These are phyloP conservation scores for Pogona vitticeps DNA, from an alignment of 2,113 vertebrate species.

Conservation along the genomic window DNA sequence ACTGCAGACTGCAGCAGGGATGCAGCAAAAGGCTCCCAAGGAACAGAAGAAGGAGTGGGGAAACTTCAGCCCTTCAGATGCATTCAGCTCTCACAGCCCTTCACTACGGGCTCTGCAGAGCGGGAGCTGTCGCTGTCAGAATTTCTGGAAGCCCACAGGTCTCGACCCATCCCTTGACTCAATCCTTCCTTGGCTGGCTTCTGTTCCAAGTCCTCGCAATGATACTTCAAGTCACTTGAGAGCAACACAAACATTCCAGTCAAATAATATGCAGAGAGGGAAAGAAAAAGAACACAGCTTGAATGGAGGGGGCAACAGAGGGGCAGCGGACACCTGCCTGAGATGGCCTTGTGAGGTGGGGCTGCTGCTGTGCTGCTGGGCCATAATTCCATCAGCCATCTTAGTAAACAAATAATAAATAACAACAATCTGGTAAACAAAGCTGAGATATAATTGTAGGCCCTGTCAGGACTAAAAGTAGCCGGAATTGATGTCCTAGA, in stretches of 20 bases:
- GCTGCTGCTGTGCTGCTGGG: conserved; percentile 21
- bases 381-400: conserved; percentile 48
- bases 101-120: neutral
- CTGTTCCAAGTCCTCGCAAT: conserved; percentile 40
- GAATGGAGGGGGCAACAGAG: neutral
- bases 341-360: conserved; percentile 32
- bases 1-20: conserved; percentile 41
- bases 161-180: conserved; percentile 22
- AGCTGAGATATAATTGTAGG: conserved; percentile 44
- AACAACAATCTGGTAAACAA: conserved; percentile 43
- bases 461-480: conserved; percentile 29
- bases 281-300: conserved; percentile 8
- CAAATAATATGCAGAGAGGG: conserved; percentile 2
- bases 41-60: conserved; percentile 2
- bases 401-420: conserved; percentile 56
- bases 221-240: conserved; percentile 58
- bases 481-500: conserved; percentile 38
- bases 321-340: conserved; percentile 52
- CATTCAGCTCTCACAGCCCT: neutral
- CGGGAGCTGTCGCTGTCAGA: neutral
- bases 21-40: conserved; percentile 30
- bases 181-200: conserved; percentile 43
- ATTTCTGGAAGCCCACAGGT: neutral
- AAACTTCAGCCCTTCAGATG: neutral
- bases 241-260: conserved; percentile 14